These are phyloP conservation scores for Smittia aterrima DNA, from an alignment of 2,888 invertebrate species.

Conservation along the genomic window DNA sequence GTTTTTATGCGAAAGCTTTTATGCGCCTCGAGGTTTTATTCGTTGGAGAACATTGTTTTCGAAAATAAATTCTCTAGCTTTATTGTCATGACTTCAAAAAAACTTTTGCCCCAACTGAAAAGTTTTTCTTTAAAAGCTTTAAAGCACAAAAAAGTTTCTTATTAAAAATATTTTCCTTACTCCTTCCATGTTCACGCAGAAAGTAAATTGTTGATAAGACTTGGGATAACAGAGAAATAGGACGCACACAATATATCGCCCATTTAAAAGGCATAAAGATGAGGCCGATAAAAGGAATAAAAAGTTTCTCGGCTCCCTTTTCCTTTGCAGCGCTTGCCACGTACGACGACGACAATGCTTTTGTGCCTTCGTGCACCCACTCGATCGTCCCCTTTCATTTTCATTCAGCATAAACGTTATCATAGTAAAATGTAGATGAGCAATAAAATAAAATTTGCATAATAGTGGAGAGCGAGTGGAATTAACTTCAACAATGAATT, in stretches of 20 bases:
- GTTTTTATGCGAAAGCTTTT: background rate
- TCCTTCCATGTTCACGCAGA: background rate
- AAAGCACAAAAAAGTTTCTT: background rate
- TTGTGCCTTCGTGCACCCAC: conserved; percentile 5
- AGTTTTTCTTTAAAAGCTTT: background rate
- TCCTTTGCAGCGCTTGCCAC: background rate
- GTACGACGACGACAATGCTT: background rate
- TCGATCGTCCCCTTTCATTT: conserved; percentile 3
- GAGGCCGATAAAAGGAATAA: conserved; percentile 2
- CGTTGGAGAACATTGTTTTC: background rate
- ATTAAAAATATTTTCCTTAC: background rate
- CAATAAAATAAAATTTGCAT: conserved; percentile 40
- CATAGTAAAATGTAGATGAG: conserved; percentile 37
- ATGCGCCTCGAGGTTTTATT: background rate
- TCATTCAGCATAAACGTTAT: conserved; percentile 12
- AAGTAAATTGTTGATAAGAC: background rate
- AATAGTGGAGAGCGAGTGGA: conserved; percentile 33
- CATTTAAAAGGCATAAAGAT: conserved; percentile 11
- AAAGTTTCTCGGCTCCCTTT: background rate
- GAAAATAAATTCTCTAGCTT: conserved; percentile 1
- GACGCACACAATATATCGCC: conserved; percentile 8
- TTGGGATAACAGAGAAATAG: background rate
- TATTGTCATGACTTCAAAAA: background rate
- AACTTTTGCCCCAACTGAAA: background rate
- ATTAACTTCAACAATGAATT: conserved; percentile 38